phyloP scores from a whole-genome alignment of 2,888 invertebrate species.

The Polydrusus tereticollis region DNA sequence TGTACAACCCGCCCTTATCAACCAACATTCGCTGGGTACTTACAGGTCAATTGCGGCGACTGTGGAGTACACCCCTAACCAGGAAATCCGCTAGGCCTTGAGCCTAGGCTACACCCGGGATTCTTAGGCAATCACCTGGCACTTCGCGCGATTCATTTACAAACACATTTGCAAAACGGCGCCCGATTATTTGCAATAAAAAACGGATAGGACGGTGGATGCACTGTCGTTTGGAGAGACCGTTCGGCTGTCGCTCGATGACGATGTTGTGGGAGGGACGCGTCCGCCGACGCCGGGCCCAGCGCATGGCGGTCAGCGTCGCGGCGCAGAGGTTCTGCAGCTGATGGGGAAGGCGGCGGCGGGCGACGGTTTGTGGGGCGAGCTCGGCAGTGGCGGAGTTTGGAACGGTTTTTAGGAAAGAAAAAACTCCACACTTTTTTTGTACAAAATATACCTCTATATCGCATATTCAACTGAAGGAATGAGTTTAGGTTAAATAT shows the following conservation, averaged over 20 bases:
- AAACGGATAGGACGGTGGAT: slow-evolving; percentile 30
- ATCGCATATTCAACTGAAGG: too few species aligned
- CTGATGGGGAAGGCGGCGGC: neutral
- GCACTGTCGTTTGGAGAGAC: slow-evolving; percentile 60
- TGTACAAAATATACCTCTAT: too few species aligned
- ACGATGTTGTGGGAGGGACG: slow-evolving; percentile 46
- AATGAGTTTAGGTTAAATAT: too few species aligned
- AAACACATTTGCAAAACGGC: slow-evolving; percentile 28
- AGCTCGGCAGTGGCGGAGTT: neutral
- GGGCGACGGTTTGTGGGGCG: neutral
- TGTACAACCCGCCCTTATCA: slow-evolving; percentile 37
- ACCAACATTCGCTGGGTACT: slow-evolving; percentile 26
- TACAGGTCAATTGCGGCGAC: slow-evolving; percentile 45
- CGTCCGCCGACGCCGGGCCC: slow-evolving; percentile 56
- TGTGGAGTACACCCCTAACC: slow-evolving; percentile 30
- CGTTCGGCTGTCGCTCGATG: slow-evolving; percentile 60
- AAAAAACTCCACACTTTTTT: too few species aligned
- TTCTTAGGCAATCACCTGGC: slow-evolving; percentile 20
- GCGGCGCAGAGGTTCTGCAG: slow-evolving; percentile 31
- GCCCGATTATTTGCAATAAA: slow-evolving; percentile 38
- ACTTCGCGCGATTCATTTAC: slow-evolving; percentile 30
- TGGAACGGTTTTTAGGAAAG: neutral
- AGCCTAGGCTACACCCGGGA: slow-evolving; percentile 20
- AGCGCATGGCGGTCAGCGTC: slow-evolving; percentile 40
- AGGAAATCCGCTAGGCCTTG: slow-evolving; percentile 9